Evolutionary conservation across 2,113 vertebrate species (phyloP).

Genomic region (Calidris pygmaea): DNA sequence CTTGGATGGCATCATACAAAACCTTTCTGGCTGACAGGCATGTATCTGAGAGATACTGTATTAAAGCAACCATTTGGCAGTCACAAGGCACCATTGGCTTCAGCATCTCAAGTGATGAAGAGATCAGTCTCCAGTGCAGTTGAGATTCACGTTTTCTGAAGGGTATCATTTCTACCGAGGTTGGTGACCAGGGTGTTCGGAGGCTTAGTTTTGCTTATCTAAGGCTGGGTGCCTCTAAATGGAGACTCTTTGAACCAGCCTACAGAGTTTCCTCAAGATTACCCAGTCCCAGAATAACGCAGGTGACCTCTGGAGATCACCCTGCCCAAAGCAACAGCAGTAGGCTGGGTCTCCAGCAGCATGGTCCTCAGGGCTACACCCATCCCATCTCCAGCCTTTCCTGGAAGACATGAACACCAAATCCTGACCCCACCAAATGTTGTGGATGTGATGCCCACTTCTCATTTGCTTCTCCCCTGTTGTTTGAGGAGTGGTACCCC

Average conservation of each 20-base stretch:
- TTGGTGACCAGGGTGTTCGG: neutral
- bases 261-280: neutral
- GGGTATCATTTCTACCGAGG: neutral
- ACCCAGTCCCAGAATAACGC: neutral
- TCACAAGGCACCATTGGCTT: neutral
- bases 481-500: neutral
- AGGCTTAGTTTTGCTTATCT: neutral
- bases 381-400: neutral
- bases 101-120: neutral
- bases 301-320: neutral
- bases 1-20: neutral
- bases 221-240: neutral
- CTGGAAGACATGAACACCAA: neutral
- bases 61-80: neutral
- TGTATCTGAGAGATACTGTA: neutral
- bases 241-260: neutral
- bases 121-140: neutral
- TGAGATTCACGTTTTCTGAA: neutral
- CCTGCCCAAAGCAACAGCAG: neutral
- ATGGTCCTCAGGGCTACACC: accelerated
- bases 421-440: neutral
- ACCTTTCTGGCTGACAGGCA: neutral
- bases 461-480: neutral
- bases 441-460: neutral
- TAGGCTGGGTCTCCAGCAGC: neutral